phyloP scores from a whole-genome alignment of 2,797 vertebrate species.

The Merluccius polli region DNA sequence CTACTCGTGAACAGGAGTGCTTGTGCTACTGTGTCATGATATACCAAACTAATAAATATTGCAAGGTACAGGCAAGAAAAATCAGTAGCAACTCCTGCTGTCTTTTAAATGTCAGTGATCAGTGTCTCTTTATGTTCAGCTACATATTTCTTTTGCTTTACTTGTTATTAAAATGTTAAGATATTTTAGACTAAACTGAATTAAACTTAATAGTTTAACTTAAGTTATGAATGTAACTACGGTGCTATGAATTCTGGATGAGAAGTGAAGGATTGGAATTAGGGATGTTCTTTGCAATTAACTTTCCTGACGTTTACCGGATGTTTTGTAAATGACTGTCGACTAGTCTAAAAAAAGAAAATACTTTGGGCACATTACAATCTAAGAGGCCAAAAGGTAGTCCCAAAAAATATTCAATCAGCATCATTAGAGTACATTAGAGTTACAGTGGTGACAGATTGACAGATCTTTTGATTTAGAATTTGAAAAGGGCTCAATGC shows the following conservation, averaged over 20 bases:
- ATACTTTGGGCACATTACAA: neutral
- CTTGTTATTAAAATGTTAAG: neutral
- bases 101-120: conserved; percentile 2
- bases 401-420: neutral
- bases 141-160: neutral
- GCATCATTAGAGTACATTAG: too few relatives aligned
- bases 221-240: neutral
- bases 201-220: neutral
- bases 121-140: neutral
- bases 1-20: neutral
- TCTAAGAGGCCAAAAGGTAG: neutral
- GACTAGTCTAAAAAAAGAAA: neutral
- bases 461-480: too few relatives aligned
- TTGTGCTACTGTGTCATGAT: neutral
- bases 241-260: neutral
- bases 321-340: neutral
- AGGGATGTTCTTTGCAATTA: neutral
- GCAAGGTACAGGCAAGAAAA: neutral
- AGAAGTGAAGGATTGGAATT: neutral
- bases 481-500: too few relatives aligned
- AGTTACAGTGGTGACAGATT: neutral
- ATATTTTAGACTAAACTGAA: neutral
- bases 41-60: neutral
- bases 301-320: neutral
- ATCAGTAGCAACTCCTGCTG: neutral